phyloP scores from a whole-genome alignment of 2,113 vertebrate genomes.

The Muntiacus muntjak region DNA sequence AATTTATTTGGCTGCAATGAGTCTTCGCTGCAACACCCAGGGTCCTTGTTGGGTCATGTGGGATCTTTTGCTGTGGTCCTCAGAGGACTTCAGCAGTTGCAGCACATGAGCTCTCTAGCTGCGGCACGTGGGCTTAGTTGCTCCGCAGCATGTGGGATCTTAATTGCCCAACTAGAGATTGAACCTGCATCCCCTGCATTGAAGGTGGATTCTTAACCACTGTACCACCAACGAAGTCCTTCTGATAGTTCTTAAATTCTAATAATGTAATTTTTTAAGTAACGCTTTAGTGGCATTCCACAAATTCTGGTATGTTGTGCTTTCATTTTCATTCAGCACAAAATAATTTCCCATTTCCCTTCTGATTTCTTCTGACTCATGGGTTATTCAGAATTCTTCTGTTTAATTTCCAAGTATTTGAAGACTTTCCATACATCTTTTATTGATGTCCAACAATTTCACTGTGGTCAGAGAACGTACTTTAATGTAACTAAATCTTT shows the following conservation, averaged over 20 bases:
- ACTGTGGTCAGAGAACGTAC: not conserved
- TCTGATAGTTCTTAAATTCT: not conserved
- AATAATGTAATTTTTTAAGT: not conserved
- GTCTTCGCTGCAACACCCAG: not conserved
- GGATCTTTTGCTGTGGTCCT: not conserved
- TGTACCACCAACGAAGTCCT: not conserved
- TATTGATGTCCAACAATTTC: not conserved
- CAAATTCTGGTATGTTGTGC: not conserved
- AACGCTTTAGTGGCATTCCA: not conserved
- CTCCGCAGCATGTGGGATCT: not conserved
- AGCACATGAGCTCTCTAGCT: not conserved
- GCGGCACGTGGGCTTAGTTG: not conserved
- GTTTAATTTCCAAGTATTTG: not conserved
- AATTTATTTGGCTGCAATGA: not conserved
- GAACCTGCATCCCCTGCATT: not conserved
- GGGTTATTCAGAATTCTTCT: not conserved
- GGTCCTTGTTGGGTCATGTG: not conserved
- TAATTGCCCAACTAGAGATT: not conserved
- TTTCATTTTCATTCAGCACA: not conserved
- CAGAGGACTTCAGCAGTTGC: not conserved
- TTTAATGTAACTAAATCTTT: not conserved
- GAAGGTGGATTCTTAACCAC: not conserved
- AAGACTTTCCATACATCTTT: not conserved
- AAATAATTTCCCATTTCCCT: slow-evolving; percentile 10
- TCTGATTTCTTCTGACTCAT: not conserved